Conservation (phyloP, 2,888 invertebrate genomes). For the Apomyelois bistriatella region DNA sequence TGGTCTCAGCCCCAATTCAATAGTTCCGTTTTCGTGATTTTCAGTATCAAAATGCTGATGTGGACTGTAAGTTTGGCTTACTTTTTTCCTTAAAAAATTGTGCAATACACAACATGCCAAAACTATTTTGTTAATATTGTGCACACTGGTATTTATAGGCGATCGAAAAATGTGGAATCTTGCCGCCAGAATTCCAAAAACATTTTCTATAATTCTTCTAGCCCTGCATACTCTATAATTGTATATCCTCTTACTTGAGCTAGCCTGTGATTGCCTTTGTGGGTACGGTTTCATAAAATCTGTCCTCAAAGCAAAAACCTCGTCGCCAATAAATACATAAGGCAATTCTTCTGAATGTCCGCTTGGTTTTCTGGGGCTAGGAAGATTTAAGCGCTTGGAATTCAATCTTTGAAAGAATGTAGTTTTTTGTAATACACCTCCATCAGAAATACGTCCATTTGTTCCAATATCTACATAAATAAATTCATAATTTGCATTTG, state of each 20-base stretch:
- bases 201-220: constrained; percentile 19
- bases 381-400: neutral
- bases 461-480: neutral
- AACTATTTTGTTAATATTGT: constrained; percentile 20
- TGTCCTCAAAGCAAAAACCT: neutral
- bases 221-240: constrained; percentile 19
- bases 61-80: constrained; percentile 18
- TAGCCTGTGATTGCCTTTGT: neutral
- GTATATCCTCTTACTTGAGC: neutral
- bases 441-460: constrained; percentile 1
- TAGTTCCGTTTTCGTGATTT: constrained; percentile 20
- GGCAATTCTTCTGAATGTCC: neutral
- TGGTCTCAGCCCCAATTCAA: constrained; percentile 20
- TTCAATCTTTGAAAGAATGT: neutral
- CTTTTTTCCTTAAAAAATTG: constrained; percentile 20
- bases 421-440: neutral
- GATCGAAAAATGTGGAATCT: constrained; percentile 4
- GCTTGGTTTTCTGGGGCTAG: neutral
- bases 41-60: constrained; percentile 17
- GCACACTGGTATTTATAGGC: constrained; percentile 19
- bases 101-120: constrained; percentile 18
- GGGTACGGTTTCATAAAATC: neutral
- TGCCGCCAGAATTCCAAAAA: constrained; percentile 19
- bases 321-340: neutral
- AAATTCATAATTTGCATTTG: neutral